Base-by-base conservation (phyloP, 2,113 vertebrate species). In the Apteryx owenii region DNA sequence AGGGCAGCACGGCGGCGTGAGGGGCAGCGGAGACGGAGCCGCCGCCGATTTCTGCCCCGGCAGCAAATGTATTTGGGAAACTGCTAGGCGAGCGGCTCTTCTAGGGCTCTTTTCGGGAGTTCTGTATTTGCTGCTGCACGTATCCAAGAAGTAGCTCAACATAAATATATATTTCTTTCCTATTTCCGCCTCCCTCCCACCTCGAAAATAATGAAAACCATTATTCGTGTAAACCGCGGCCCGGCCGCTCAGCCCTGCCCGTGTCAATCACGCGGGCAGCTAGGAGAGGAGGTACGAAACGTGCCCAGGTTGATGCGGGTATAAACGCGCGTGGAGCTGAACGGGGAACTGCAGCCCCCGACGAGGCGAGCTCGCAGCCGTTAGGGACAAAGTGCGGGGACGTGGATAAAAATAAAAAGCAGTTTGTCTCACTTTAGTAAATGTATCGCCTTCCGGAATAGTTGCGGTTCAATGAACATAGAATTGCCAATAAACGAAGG, bases 131-230 rank as follows among this genome's bases (percentile, higher is more conserved):
- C 19, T 0, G 4, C 64, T 25, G 53, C 11, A 89, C 53, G 0
- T 2, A 56, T 61, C 76, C 83, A 26, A 86, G 25, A 81, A 90
- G 56, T 42, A 83, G 85, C 81, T 76, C 79, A 2, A 21, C 22
- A 75, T 15, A 68, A 78, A n/a, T 17, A 54, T 17, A 2, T 28
- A 50, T 92, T 85, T 50, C 6, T 78, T 66, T 23, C 26, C 51
- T 16, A 5, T 95, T 95, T 89, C 89, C n/a, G 8, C 19, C 60
- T 91, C 46, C 65, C 70, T 96, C 73, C 72, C 44, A 64, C 36
- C 36, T 84, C 7, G 19, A 84, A 86, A 93, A 76, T 21, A 76
- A 76, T 33, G 28, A 84, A 95, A 91, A 9, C 23, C 88, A 13
- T 46, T 51, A 87, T 65, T 78, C 11, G 4, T 31, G 31, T 11